Evolutionary conservation across 1,140 invertebrate genomes (phyloP).

Genomic region (Tyrophagus putrescentiae): DNA sequence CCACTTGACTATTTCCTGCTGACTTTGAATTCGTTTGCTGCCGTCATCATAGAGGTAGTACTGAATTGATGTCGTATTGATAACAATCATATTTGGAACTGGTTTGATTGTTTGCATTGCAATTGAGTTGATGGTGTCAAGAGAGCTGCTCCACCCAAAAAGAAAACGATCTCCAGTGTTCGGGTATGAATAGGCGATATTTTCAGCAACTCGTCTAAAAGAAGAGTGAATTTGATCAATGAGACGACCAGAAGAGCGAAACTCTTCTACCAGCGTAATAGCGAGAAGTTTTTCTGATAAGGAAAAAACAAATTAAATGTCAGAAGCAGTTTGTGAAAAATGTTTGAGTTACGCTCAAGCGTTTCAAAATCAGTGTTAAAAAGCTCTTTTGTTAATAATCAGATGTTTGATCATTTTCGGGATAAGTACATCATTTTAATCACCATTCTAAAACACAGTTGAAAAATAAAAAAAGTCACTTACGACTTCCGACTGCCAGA

Average conservation of each 20-base stretch:
- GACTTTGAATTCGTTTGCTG: conserved; percentile 28
- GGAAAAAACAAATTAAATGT: not conserved
- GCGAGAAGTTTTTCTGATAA: not conserved
- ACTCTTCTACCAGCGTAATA: conserved; percentile 21
- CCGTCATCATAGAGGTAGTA: conserved; percentile 62
- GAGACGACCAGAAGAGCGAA: not conserved
- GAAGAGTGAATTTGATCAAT: conserved; percentile 24
- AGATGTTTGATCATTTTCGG: not conserved
- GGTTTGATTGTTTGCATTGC: conserved; percentile 60
- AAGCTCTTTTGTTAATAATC: conserved; percentile 11
- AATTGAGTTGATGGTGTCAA: conserved; percentile 73
- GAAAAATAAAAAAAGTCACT: conserved; percentile 38
- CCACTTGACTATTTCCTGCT: conserved; percentile 30
- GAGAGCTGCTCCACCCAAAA: conserved; percentile 73
- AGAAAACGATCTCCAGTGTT: conserved; percentile 65
- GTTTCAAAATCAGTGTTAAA: conserved; percentile 18
- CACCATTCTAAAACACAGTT: conserved; percentile 8
- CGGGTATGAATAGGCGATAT: conserved; percentile 56
- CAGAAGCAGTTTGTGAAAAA: not conserved
- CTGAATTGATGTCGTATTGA: conserved; percentile 75
- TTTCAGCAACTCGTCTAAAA: conserved; percentile 68
- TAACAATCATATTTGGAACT: conserved; percentile 67
- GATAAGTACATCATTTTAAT: conserved; percentile 4
- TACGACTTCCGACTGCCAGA: conserved; percentile 54
- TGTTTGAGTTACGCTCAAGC: not conserved